Conservation (phyloP, 64 coral and sea anemone genomes). For the Montipora sp. region DNA sequence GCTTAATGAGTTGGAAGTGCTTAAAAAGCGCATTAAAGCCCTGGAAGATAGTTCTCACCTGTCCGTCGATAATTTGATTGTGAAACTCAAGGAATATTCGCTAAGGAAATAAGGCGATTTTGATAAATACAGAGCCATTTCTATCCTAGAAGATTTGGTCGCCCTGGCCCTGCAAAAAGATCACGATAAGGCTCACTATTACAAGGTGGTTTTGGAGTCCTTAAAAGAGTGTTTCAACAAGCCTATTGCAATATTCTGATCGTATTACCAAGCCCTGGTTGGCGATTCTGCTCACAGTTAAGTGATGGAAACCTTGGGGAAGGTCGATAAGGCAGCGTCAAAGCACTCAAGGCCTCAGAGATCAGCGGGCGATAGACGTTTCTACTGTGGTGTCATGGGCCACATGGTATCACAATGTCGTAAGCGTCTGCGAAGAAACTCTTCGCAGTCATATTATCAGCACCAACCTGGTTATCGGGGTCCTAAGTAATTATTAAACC, state of each 20-base stretch:
- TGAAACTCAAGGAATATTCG: conserved; percentile 18
- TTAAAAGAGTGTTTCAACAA: conserved; percentile 12
- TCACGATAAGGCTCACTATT: conserved; percentile 40
- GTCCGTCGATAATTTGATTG: neutral
- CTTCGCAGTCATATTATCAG: no score
- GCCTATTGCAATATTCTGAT: neutral
- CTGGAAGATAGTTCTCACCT: conserved; percentile 17
- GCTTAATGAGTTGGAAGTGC: neutral
- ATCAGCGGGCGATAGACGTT: neutral
- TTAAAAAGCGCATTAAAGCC: neutral
- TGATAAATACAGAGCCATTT: conserved; percentile 30
- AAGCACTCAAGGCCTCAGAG: neutral
- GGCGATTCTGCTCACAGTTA: conserved; percentile 7
- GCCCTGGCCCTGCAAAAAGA: neutral
- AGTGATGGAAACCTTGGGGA: neutral
- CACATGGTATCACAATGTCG: conserved; percentile 10
- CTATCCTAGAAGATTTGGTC: no score
- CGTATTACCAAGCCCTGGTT: conserved; percentile 23
- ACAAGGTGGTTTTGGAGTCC: neutral
- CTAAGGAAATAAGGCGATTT: conserved; percentile 17
- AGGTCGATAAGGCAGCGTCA: conserved; percentile 16
- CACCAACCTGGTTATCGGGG: no score
- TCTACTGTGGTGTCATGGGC: conserved; percentile 10
- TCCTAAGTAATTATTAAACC: no score
- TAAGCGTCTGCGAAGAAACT: neutral